A percentile compares a stretch with the other conserved stretches of the same genome.
These are phyloP conservation scores for Camponotus vicinus DNA, from an alignment of 1,140 invertebrate genomes.

Conservation along the genomic window DNA sequence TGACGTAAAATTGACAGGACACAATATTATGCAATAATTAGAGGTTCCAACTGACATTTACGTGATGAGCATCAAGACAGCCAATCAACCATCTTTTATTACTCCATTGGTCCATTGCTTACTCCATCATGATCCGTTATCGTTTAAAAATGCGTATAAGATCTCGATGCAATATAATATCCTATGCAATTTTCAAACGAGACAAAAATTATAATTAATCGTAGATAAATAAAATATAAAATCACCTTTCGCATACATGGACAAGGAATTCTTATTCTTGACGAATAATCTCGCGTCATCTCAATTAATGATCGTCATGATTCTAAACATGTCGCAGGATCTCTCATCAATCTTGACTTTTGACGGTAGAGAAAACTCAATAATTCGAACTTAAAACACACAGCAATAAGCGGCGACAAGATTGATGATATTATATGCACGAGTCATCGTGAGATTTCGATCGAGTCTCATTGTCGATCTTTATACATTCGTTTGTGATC, in stretches of 20 bases:
- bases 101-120: no score
- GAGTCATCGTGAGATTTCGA: conserved; percentile 18
- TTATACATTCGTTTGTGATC: not conserved
- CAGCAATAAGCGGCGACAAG: not conserved
- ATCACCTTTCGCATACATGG: not conserved
- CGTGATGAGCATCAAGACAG: not conserved
- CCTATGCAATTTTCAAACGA: not conserved
- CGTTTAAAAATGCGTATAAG: not conserved
- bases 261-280: not conserved
- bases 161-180: conserved; percentile 9
- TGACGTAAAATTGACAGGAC: not conserved
- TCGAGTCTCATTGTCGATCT: conserved; percentile 2
- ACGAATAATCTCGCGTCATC: not conserved
- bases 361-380: conserved; percentile 18
- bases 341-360: conserved; percentile 36
- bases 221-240: not conserved
- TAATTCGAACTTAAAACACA: not conserved
- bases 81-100: not conserved
- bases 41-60: not conserved
- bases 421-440: conserved; percentile 24
- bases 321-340: conserved; percentile 10
- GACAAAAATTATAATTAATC: not conserved
- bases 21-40: conserved; percentile 3
- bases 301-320: conserved; percentile 10
- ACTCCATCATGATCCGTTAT: not conserved